phyloP scores from a whole-genome alignment of 2,113 vertebrate species.

The Hylia prasina region DNA sequence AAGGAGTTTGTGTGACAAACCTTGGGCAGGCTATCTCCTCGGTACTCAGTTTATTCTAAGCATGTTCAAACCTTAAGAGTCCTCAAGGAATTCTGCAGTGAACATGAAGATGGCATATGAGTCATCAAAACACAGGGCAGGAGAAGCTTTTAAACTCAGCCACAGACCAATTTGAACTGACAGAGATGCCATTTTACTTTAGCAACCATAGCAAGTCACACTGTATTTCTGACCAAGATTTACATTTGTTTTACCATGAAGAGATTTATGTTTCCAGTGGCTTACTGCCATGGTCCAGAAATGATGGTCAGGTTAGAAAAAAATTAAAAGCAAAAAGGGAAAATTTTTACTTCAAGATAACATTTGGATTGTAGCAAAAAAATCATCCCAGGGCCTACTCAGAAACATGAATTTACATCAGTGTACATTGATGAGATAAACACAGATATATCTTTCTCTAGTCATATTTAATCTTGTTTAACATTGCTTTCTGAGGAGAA shows the following conservation, averaged over 20 bases:
- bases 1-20: background rate
- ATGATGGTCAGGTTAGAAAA: background rate
- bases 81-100: background rate
- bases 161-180: background rate
- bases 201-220: background rate
- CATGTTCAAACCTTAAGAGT: background rate
- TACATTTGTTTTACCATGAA: background rate
- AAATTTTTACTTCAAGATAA: background rate
- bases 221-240: background rate
- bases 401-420: background rate
- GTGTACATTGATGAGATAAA: background rate
- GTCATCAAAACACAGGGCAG: background rate
- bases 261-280: background rate
- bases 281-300: background rate
- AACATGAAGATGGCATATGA: conserved; percentile 1
- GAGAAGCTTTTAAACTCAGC: background rate
- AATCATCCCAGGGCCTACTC: background rate
- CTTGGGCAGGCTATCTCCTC: background rate
- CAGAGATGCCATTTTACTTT: background rate
- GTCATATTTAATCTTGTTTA: background rate
- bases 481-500: background rate
- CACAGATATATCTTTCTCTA: background rate
- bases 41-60: background rate
- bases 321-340: background rate
- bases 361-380: background rate